Evolutionary conservation across 2,797 vertebrate genomes (phyloP).

Genomic region (Manis pentadactyla): DNA sequence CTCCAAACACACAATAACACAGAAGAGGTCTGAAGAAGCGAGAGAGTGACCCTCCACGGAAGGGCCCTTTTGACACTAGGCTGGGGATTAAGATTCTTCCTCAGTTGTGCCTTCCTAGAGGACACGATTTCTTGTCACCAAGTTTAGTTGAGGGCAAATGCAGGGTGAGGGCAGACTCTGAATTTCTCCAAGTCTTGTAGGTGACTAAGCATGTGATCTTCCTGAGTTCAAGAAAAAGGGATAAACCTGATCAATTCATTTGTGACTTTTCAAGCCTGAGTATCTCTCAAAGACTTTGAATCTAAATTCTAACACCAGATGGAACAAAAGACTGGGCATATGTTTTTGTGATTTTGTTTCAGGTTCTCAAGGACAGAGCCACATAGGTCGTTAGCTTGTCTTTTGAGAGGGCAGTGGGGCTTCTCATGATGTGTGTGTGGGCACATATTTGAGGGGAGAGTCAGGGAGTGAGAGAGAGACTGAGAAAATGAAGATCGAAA

Average conservation of each 20-base stretch:
- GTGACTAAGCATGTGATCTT: background rate
- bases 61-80: background rate
- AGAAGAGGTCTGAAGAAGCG: background rate
- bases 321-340: background rate
- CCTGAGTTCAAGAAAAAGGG: background rate
- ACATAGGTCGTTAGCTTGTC: background rate
- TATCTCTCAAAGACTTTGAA: slow-evolving; percentile 31
- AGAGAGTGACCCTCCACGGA: rapidly evolving
- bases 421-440: background rate
- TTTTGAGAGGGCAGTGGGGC: background rate
- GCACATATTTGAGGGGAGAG: background rate
- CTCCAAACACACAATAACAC: no score
- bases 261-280: background rate
- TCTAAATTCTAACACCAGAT: background rate
- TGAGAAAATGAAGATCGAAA: background rate
- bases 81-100: background rate
- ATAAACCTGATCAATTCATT: background rate
- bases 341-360: background rate
- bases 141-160: background rate
- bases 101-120: background rate
- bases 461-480: background rate
- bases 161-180: background rate
- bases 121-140: background rate
- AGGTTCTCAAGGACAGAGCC: background rate
- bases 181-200: background rate